Conservation (phyloP, 2,888 invertebrate species). For the Chromoteleia sp. region DNA sequence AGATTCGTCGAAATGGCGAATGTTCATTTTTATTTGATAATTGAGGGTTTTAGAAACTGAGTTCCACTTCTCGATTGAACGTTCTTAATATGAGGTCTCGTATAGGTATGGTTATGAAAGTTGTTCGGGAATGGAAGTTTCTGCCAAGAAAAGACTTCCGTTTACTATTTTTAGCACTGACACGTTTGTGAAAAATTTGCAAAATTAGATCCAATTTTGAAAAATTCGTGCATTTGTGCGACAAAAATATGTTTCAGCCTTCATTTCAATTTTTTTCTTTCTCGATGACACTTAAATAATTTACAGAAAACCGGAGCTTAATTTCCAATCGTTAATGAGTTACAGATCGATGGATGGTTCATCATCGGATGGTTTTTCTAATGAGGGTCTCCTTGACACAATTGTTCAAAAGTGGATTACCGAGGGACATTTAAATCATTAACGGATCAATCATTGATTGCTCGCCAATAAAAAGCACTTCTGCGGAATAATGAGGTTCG, state of each 20-base stretch:
- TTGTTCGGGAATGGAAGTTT: constrained; percentile 3
- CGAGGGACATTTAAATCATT: constrained; percentile 56
- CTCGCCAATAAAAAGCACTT: constrained; percentile 36
- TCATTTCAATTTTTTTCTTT: no score
- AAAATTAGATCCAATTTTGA: no score
- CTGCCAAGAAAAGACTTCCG: constrained; percentile 22
- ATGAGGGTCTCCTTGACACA: constrained; percentile 56
- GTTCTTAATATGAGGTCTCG: constrained; percentile 33
- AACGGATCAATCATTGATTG: constrained; percentile 32
- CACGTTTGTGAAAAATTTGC: constrained; percentile 1
- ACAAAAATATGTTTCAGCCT: no score
- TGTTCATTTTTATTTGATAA: constrained; percentile 34
- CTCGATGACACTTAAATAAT: constrained; percentile 8
- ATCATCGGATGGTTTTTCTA: constrained; percentile 45
- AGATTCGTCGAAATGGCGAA: constrained; percentile 21
- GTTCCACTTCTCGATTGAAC: constrained; percentile 5
- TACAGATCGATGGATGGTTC: constrained; percentile 22
- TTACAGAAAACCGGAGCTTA: constrained; percentile 6
- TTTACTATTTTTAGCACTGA: no score
- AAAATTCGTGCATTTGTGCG: no score
- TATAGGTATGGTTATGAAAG: constrained; percentile 37
- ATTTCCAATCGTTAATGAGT: constrained; percentile 34
- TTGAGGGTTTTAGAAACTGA: constrained; percentile 4
- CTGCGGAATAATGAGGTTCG: constrained; percentile 23
- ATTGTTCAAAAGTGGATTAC: constrained; percentile 47